Evolutionary conservation across 1,140 invertebrate species (phyloP).

Genomic region (Drosophila baimaii): DNA sequence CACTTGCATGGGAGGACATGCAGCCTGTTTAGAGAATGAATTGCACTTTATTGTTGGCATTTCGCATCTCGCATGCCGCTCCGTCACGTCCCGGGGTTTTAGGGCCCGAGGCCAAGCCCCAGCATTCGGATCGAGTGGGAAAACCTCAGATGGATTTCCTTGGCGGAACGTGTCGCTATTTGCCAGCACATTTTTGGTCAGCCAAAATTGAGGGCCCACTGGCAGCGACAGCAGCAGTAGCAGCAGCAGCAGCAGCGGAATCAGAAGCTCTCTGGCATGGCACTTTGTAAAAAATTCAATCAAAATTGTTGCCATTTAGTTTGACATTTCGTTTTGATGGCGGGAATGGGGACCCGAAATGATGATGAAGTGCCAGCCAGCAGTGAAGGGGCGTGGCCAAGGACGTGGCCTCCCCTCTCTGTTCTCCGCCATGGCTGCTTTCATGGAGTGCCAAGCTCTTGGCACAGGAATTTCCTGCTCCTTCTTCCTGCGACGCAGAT

Average conservation of each 20-base stretch:
- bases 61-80: slow-evolving; percentile 68
- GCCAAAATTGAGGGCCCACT: slow-evolving; percentile 35
- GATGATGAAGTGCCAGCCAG: slow-evolving; percentile 72
- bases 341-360: slow-evolving; percentile 49
- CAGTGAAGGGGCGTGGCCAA: slow-evolving; percentile 54
- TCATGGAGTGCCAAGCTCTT: slow-evolving; percentile 68
- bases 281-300: slow-evolving; percentile 73
- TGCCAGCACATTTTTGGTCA: slow-evolving; percentile 30
- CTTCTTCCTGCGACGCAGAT: slow-evolving; percentile 20
- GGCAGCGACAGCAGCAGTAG: not conserved
- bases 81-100: slow-evolving; percentile 58
- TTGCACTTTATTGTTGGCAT: slow-evolving; percentile 78
- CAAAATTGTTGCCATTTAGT: slow-evolving; percentile 83
- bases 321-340: slow-evolving; percentile 82
- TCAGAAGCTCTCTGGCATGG: slow-evolving; percentile 15
- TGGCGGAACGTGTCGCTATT: slow-evolving; percentile 67
- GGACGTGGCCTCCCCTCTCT: slow-evolving; percentile 8
- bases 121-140: slow-evolving; percentile 37
- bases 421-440: slow-evolving; percentile 45
- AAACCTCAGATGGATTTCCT: slow-evolving; percentile 68
- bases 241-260: not conserved
- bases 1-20: slow-evolving; percentile 51
- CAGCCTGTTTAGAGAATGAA: slow-evolving; percentile 71
- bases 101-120: slow-evolving; percentile 42
- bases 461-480: slow-evolving; percentile 61